These are phyloP conservation scores for Dilophus febrilis DNA, from an alignment of 2,888 invertebrate species.

Conservation along the genomic window DNA sequence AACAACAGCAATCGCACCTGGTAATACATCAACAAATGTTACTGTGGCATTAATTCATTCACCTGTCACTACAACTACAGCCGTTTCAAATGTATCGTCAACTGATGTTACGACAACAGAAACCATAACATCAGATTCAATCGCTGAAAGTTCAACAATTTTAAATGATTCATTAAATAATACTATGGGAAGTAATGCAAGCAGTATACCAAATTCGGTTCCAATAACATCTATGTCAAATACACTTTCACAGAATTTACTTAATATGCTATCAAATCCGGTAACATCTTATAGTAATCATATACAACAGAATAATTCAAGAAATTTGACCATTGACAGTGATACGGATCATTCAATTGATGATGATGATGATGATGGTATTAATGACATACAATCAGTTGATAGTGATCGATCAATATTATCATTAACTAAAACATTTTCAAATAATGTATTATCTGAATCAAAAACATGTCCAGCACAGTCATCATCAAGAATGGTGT, in stretches of 20 bases:
- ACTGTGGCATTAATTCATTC: too few relatives aligned
- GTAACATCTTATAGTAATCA: slow-evolving; percentile 28
- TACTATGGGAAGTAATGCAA: background rate
- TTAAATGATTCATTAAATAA: too few relatives aligned
- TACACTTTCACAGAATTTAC: slow-evolving; percentile 26
- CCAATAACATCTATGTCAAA: slow-evolving; percentile 20
- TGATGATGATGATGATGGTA: background rate
- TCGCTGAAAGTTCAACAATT: background rate
- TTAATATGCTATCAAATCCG: slow-evolving; percentile 28
- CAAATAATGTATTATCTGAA: slow-evolving; percentile 7
- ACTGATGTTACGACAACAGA: background rate
- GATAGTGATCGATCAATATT: slow-evolving; percentile 1
- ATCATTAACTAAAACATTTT: slow-evolving; percentile 7
- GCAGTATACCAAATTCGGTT: background rate
- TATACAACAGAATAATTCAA: slow-evolving; percentile 2
- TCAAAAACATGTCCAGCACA: slow-evolving; percentile 5
- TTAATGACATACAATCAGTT: too few relatives aligned
- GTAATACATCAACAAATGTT: too few relatives aligned
- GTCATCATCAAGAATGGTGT: background rate
- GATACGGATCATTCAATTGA: background rate
- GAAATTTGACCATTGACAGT: background rate
- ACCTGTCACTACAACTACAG: background rate
- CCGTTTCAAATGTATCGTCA: background rate
- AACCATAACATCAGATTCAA: background rate
- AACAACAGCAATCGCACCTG: background rate